phyloP scores from a whole-genome alignment of 64 coral and sea anemone species.

The Stichodactyla mertensii region DNA sequence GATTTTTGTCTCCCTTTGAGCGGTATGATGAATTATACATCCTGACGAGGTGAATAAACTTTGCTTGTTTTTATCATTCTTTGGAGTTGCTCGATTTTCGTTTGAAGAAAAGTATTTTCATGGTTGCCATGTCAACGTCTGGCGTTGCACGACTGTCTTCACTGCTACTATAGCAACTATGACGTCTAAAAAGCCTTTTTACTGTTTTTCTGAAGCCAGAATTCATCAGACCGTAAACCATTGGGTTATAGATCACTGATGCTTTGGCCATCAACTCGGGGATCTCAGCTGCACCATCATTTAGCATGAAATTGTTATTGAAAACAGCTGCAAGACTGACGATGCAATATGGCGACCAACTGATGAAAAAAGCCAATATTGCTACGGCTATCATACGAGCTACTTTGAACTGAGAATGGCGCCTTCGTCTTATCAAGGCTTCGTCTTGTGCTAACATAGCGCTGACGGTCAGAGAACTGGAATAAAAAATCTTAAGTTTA shows the following conservation, averaged over 20 bases:
- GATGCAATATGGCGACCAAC: constrained; percentile 44
- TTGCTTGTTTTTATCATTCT: too few species aligned
- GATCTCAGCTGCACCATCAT: constrained; percentile 15
- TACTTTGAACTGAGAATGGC: constrained; percentile 12
- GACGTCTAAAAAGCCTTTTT: not conserved
- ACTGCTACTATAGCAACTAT: not conserved
- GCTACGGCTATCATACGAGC: constrained; percentile 6
- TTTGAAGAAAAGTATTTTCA: not conserved
- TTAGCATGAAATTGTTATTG: not conserved
- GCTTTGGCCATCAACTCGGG: constrained; percentile 46
- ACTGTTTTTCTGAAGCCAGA: constrained; percentile 14
- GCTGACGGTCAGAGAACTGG: not conserved
- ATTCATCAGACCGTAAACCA: constrained; percentile 34
- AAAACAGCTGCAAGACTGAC: constrained; percentile 2
- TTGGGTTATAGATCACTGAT: constrained; percentile 45
- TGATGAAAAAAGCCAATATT: constrained; percentile 24
- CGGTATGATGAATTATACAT: too few species aligned
- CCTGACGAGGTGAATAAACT: too few species aligned
- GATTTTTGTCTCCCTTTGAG: too few species aligned
- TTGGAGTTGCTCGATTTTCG: not conserved
- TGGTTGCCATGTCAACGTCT: not conserved
- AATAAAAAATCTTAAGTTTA: not conserved
- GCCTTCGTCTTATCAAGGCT: not conserved
- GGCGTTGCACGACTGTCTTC: not conserved
- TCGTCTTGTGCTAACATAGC: not conserved